Conservation (phyloP, 1,140 invertebrate genomes). For the Drosophila ambigua region DNA sequence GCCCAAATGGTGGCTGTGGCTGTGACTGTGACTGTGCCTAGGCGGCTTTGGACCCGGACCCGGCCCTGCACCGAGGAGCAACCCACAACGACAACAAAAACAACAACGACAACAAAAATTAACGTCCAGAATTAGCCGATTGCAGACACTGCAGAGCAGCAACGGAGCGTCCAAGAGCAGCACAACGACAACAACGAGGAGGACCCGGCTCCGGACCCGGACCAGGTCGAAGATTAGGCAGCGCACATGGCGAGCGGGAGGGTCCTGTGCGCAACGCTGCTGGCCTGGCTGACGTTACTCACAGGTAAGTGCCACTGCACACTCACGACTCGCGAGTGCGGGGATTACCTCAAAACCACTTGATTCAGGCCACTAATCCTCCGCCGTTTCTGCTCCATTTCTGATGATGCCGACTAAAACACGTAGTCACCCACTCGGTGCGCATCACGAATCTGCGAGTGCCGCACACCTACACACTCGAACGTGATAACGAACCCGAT, state of each 20-base stretch:
- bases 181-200: constrained; percentile 23
- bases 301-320: constrained; percentile 51
- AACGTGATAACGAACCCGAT: constrained; percentile 76
- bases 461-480: constrained; percentile 79
- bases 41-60: not conserved
- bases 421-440: constrained; percentile 72
- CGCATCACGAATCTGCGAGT: constrained; percentile 82
- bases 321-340: not conserved
- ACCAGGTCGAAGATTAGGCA: constrained; percentile 49
- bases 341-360: not conserved
- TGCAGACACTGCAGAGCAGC: constrained; percentile 21
- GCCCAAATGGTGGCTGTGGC: constrained; percentile 58
- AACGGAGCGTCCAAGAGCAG: constrained; percentile 32
- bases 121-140: constrained; percentile 36
- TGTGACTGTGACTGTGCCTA: constrained; percentile 8
- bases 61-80: not conserved
- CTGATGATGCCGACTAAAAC: too few relatives aligned
- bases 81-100: not conserved
- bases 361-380: not conserved
- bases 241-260: constrained; percentile 70
- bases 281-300: constrained; percentile 76
- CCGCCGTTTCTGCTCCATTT: not conserved
- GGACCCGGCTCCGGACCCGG: constrained; percentile 22
- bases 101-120: constrained; percentile 27
- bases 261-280: constrained; percentile 62